Conservation (phyloP, 2,113 vertebrate genomes). For the Daubentonia madagascariensis region DNA sequence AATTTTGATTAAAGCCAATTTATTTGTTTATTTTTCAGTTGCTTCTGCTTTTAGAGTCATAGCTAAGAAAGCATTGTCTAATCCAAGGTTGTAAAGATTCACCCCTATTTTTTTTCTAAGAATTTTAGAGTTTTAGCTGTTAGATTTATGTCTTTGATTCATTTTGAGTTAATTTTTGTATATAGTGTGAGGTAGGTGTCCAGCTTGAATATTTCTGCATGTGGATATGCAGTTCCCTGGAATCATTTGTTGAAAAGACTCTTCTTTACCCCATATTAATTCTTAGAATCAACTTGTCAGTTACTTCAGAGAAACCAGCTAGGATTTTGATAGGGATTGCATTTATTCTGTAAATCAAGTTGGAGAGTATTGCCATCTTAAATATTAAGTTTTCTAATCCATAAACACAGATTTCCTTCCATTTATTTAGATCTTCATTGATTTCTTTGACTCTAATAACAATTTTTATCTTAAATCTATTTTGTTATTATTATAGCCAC, state of each 20-base stretch:
- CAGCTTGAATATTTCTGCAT: background rate
- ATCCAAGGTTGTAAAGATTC: background rate
- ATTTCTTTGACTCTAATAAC: background rate
- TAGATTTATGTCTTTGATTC: background rate
- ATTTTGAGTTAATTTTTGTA: background rate
- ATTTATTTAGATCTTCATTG: background rate
- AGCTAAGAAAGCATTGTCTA: background rate
- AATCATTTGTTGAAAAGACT: background rate
- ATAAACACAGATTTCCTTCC: background rate
- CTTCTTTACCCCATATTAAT: background rate
- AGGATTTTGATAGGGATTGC: background rate
- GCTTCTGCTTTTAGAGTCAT: background rate
- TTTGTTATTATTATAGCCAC: background rate
- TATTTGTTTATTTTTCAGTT: background rate
- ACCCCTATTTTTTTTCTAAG: background rate
- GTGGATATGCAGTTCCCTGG: background rate
- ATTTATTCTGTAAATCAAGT: background rate
- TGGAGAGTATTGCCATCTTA: background rate
- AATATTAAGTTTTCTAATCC: background rate
- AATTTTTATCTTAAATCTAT: background rate
- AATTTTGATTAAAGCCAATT: background rate
- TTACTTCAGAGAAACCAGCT: background rate
- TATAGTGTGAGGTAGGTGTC: background rate
- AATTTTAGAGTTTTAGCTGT: background rate
- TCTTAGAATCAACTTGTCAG: background rate